Evolutionary conservation across 2,113 vertebrate species (phyloP).

Genomic region (Channa maculata): DNA sequence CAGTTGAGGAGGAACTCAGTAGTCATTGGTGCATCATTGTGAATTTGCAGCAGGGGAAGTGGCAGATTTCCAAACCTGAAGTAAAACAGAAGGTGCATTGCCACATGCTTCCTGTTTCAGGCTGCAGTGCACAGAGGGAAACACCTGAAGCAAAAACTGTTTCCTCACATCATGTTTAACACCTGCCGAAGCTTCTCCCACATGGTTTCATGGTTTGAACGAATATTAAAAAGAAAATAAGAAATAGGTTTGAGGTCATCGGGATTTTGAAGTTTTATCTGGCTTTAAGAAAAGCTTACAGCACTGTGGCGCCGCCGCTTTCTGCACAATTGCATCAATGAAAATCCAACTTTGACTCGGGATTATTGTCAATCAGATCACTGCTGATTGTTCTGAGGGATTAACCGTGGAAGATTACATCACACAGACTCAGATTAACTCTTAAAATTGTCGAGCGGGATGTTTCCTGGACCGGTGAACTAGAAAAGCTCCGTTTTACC

Average conservation of each 20-base stretch:
- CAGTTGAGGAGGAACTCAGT: slow-evolving; percentile 41
- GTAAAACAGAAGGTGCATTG: slow-evolving; percentile 36
- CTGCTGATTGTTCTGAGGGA: slow-evolving; percentile 6
- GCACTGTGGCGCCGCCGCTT: not conserved
- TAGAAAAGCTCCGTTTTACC: no score
- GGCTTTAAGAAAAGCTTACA: not conserved
- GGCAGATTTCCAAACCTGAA: slow-evolving; percentile 57
- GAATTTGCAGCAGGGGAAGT: slow-evolving; percentile 57
- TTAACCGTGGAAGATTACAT: slow-evolving; percentile 19
- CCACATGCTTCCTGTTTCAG: slow-evolving; percentile 60
- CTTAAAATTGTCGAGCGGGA: not conserved
- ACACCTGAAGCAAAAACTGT: slow-evolving; percentile 1
- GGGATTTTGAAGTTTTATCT: slow-evolving; percentile 4
- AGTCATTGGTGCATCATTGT: slow-evolving; percentile 9
- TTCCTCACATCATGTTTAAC: no score
- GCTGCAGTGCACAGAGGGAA: not conserved
- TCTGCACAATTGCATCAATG: slow-evolving; percentile 7
- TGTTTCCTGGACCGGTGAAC: not conserved
- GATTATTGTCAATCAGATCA: slow-evolving; percentile 49
- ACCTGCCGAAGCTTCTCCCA: no score
- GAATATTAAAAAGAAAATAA: not conserved
- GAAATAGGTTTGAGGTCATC: not conserved
- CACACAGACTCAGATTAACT: slow-evolving; percentile 3
- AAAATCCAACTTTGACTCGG: slow-evolving; percentile 7
- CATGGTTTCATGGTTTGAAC: no score